phyloP scores from a whole-genome alignment of 2,888 invertebrate genomes.

The Caenorhabditis drosophilae region DNA sequence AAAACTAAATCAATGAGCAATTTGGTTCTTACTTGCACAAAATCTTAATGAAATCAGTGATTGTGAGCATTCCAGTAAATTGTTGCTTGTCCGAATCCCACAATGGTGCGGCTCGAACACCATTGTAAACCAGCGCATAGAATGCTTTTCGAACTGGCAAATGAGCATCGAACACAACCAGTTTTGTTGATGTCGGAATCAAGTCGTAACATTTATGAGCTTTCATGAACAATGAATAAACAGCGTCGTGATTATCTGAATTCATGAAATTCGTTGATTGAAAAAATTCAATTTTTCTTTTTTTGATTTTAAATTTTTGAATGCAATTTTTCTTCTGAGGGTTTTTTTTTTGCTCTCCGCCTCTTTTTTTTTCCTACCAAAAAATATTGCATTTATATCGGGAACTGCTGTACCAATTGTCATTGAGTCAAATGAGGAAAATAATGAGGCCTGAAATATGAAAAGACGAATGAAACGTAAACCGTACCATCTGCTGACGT shows the following conservation, averaged over 20 bases:
- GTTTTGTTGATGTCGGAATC: conserved; percentile 97
- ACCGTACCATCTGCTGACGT: conserved; percentile 47
- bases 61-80: conserved; percentile 78
- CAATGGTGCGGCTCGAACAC: conserved; percentile 74
- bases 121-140: conserved; percentile 93
- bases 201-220: conserved; percentile 99
- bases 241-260: conserved; percentile 68
- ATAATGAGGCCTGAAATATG: conserved; percentile 51
- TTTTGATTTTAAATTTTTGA: neutral
- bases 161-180: conserved; percentile 98
- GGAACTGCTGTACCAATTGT: conserved; percentile 49
- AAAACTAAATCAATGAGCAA: neutral
- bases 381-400: conserved; percentile 64
- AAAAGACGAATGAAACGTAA: conserved; percentile 7
- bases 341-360: neutral
- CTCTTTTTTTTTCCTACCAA: conserved; percentile 45
- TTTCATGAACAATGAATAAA: conserved; percentile 82
- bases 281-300: neutral
- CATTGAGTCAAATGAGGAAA: conserved; percentile 55
- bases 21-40: conserved; percentile 62
- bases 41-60: conserved; percentile 74
- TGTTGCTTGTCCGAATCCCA: conserved; percentile 86
- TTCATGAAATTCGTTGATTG: conserved; percentile 4
- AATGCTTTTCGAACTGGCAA: conserved; percentile 95
- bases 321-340: neutral